Evolutionary conservation across 2,113 vertebrate species (phyloP), one percentile per base, ranked within the genome.

Genomic region (Phoenicopterus ruber): DNA sequence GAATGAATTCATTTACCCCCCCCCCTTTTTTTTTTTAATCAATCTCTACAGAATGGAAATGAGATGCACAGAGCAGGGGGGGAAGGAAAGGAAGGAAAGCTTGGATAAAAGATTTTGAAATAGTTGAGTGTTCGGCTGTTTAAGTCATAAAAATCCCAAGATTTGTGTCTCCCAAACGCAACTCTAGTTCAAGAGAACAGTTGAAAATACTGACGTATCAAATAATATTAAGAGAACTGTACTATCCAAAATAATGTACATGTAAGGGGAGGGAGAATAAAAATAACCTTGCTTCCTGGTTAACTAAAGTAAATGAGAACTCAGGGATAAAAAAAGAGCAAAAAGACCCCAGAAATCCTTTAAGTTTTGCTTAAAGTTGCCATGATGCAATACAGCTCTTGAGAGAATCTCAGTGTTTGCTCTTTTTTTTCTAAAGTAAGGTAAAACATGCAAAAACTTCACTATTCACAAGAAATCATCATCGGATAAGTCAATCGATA

Each of bases 1-100:
- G 88, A 88, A 92, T 93, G 22, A 82, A 70, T 72, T 74, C 10
- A 79, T 94, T 93, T 96, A 34, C 69, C 22, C n/a, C n/a, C n/a
- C n/a, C n/a, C n/a, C 91, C 47, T 32, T 36, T 0, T 36, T 44
- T 32, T 73, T 19, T 55, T 58, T 47, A 81, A 80, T 61, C 82
- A 19, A 5, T 77, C 85, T 88, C 55, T 70, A 16, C 46, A 74
- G 78, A 92, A 82, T 63, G 47, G 85, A 76, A 94, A 80, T 83
- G 71, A 96, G 94, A 71, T 73, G 31, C 63, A 55, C 28, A n/a
- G 76, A 50, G 46, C 1, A 2, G 9, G 25, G 42, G 54, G 13
- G 71, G 26, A 65, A n/a, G 79, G 78, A 34, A 38, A 44, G 70
- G 74, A 95, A 74, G 44, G 34, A 34, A 83, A 67, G 17, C 2